phyloP scores from a whole-genome alignment of 2,113 vertebrate genomes.

The Salvelinus namaycush region DNA sequence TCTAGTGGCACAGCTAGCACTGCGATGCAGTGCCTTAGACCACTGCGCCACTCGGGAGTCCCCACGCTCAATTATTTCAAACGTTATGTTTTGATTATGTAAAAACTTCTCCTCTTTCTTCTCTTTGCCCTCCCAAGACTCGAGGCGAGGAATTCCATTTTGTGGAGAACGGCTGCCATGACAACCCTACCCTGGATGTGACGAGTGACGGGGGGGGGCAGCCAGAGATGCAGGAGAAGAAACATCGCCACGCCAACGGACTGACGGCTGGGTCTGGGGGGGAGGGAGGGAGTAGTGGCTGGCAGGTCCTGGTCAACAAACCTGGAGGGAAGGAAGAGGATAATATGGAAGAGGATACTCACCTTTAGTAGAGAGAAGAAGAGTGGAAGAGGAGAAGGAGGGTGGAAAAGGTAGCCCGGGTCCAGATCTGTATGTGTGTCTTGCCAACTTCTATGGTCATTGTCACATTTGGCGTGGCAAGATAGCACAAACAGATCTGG shows the following conservation, averaged over 20 bases:
- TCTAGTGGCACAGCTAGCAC: too few relatives aligned
- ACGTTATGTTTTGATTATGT: too few relatives aligned
- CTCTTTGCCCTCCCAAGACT: slow-evolving; percentile 63
- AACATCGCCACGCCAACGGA: slow-evolving; percentile 84
- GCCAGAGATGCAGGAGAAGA: slow-evolving; percentile 91
- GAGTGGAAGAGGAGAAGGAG: background rate
- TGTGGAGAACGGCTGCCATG: slow-evolving; percentile 96
- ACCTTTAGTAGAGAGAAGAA: slow-evolving; percentile 79
- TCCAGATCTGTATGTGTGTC: too few relatives aligned
- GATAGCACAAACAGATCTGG: background rate
- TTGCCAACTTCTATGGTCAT: background rate
- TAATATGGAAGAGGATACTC: slow-evolving; percentile 91
- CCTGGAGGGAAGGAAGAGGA: slow-evolving; percentile 85
- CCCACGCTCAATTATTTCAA: too few relatives aligned
- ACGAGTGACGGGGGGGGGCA: slow-evolving; percentile 87
- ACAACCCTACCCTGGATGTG: slow-evolving; percentile 97
- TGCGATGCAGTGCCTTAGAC: too few relatives aligned
- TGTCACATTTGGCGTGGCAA: background rate
- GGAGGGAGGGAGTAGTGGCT: slow-evolving; percentile 66
- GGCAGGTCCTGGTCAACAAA: slow-evolving; percentile 91
- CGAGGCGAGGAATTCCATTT: slow-evolving; percentile 91
- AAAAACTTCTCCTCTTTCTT: background rate
- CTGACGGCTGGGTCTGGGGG: slow-evolving; percentile 67
- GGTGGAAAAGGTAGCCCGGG: too few relatives aligned
- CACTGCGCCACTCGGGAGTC: too few relatives aligned